Conservation (phyloP, 2,113 vertebrate species). For the Deroptyus accipitrinus region DNA sequence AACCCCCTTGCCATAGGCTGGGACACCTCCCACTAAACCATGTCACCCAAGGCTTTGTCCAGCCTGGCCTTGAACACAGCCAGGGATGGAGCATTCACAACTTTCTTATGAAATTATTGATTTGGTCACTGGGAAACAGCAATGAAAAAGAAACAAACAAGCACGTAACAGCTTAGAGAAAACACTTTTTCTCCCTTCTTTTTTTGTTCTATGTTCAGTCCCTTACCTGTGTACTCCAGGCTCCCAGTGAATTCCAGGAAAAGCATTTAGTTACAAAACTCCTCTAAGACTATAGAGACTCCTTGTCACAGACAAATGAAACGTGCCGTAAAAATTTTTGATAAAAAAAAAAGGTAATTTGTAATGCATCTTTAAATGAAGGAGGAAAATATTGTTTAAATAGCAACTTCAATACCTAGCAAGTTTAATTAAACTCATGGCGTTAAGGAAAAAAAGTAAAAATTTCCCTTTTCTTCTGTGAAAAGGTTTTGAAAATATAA, state of each 20-base stretch:
- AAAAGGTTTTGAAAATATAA: not conserved
- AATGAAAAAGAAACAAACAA: not conserved
- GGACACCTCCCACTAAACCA: too few relatives aligned
- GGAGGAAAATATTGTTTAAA: not conserved
- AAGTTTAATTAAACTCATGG: not conserved
- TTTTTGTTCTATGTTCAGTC: not conserved
- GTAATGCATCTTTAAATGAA: not conserved
- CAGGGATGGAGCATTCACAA: too few relatives aligned
- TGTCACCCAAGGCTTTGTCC: too few relatives aligned
- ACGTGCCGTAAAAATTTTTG: not conserved
- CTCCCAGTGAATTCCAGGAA: not conserved
- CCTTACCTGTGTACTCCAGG: not conserved
- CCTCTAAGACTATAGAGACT: not conserved
- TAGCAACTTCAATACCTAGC: not conserved
- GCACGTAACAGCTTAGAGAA: not conserved
- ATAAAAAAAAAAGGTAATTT: not conserved
- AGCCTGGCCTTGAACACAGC: too few relatives aligned
- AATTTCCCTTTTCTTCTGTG: not conserved
- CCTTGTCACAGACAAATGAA: not conserved
- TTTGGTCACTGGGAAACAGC: not conserved
- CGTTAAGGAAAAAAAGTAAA: not conserved
- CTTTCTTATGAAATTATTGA: not conserved
- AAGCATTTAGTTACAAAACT: not conserved
- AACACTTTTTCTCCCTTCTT: not conserved
- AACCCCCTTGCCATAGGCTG: too few relatives aligned